Evolutionary conservation across 2,797 vertebrate genomes (phyloP).

Genomic region (Centroberyx gerrardi): DNA sequence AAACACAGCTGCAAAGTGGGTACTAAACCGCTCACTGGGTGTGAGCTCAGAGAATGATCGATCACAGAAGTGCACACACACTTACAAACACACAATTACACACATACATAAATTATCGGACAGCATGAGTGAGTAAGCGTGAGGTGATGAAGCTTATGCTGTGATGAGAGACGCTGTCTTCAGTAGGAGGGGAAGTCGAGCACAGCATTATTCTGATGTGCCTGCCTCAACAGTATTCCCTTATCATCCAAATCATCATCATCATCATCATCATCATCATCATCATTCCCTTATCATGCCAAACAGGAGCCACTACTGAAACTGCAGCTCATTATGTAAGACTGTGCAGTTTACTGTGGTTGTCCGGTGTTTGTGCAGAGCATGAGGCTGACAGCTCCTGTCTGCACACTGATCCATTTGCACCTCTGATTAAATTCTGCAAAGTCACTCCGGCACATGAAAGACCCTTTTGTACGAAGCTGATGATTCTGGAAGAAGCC

Average conservation of each 20-base stretch:
- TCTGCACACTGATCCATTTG: conserved; percentile 24
- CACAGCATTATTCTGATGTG: conserved; percentile 36
- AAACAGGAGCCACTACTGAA: background rate
- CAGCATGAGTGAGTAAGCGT: conserved; percentile 52
- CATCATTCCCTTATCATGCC: conserved; percentile 9
- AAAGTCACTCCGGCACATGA: conserved; percentile 53
- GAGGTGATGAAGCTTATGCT: conserved; percentile 41
- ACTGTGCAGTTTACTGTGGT: conserved; percentile 3
- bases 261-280: no score
- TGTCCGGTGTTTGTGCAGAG: conserved; percentile 1
- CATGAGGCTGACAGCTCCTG: conserved; percentile 8
- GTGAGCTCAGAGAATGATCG: conserved; percentile 21
- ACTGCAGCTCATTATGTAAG: background rate
- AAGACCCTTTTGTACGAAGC: conserved; percentile 55
- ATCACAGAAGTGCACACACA: conserved; percentile 3
- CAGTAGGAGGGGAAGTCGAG: conserved; percentile 52
- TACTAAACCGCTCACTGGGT: conserved; percentile 6
- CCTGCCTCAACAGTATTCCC: conserved; percentile 21
- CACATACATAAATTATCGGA: conserved; percentile 39
- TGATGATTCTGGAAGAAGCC: conserved; percentile 21
- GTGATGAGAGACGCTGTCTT: conserved; percentile 68
- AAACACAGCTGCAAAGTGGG: conserved; percentile 19
- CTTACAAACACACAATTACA: conserved; percentile 13
- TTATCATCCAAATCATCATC: conserved; percentile 2
- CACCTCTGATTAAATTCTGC: conserved; percentile 58